Evolutionary conservation across 2,888 invertebrate species (phyloP), one percentile per base, ranked within the genome.

Genomic region (Lymantria monacha): DNA sequence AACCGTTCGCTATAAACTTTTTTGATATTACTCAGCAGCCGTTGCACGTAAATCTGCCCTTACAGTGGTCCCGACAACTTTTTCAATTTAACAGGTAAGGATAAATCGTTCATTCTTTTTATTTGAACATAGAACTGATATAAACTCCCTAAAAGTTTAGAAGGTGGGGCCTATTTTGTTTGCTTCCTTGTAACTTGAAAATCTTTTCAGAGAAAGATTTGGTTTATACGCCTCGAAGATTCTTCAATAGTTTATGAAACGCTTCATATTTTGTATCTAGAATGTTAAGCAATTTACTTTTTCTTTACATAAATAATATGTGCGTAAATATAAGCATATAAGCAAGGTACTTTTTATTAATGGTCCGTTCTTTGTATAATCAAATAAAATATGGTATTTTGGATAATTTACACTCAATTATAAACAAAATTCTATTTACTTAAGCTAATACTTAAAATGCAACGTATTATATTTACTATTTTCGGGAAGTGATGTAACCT

Each of bases 51-150:
- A 87, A 88, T 87, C 86, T 88, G 82, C 84, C 86, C 85, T 85
- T 78, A 83, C 83, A 84, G 79, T 87, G 81, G 87, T 87, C 83
- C 81, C 79, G 66, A 83, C 73, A 91, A 90, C 90, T 91, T 91
- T 91, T 91, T 91, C 90, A 90, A 91, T 91, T 91, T 89, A 89
- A 91, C 89, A 88, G 88, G 88, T 89, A 87, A 85, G 87, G 85
- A 90, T 89, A 91, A 90, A 90, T 88, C 88, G 87, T 88, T 87
- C 83, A 86, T 86, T 87, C 87, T 89, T 88, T 88, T 88, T 89
- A 90, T 87, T 88, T 86, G 85, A 85, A 86, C 87, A 87, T 84
- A 83, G 85, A 87, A 86, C 85, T 85, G 82, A 87, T 85, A 88
- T 86, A 87, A 86, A 87, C 84, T 87, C 80, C 76, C 69, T 67